Conservation (phyloP, 1,140 invertebrate genomes). For the Diachasma alloeum region DNA sequence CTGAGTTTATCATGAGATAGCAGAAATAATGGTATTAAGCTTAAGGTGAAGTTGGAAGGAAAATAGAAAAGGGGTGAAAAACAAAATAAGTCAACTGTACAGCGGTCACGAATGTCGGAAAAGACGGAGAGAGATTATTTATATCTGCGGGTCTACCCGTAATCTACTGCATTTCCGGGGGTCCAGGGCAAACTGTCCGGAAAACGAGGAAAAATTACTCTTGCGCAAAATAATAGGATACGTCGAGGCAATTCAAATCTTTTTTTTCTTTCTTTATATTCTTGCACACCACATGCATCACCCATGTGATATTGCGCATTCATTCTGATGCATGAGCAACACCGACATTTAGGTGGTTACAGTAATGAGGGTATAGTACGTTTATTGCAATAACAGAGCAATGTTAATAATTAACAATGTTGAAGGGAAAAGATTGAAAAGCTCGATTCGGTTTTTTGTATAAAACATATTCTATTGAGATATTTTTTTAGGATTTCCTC, state of each 20-base stretch:
- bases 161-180: slow-evolving; percentile 50
- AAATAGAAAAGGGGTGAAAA: slow-evolving; percentile 15
- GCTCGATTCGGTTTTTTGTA: too few species aligned
- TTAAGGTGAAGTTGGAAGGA: background rate
- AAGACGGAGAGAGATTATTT: slow-evolving; percentile 55
- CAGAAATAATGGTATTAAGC: background rate
- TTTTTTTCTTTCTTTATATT: slow-evolving; percentile 2
- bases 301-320: background rate
- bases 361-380: background rate
- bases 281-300: slow-evolving; percentile 10
- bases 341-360: background rate
- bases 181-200: slow-evolving; percentile 53
- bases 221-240: slow-evolving; percentile 49
- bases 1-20: background rate
- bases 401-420: background rate
- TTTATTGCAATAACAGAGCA: background rate
- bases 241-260: slow-evolving; percentile 23
- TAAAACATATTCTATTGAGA: too few species aligned
- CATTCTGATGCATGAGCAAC: background rate
- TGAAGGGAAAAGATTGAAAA: background rate
- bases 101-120: slow-evolving; percentile 37
- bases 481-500: too few species aligned
- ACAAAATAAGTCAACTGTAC: slow-evolving; percentile 17
- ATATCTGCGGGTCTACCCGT: slow-evolving; percentile 50
- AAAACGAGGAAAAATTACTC: slow-evolving; percentile 61